Conservation (phyloP, 2,888 invertebrate genomes). For the Standfussiana lucernea region DNA sequence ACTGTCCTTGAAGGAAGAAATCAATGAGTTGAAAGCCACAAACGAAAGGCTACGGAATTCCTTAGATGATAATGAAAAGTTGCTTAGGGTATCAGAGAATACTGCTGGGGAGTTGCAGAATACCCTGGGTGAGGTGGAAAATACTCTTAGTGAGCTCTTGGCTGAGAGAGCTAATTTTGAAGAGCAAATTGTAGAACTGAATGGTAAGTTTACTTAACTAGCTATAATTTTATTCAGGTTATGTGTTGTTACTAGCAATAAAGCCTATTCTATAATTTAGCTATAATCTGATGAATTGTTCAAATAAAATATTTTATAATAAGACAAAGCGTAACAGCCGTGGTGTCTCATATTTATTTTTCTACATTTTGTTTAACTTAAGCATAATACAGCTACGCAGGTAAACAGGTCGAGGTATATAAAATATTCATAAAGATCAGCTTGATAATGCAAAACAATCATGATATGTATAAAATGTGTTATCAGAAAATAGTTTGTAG, state of each 20-base stretch:
- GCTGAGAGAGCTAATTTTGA: slow-evolving; percentile 85
- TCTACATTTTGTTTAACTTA: not conserved
- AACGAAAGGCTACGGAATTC: slow-evolving; percentile 92
- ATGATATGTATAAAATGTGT: not conserved
- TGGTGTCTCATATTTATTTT: not conserved
- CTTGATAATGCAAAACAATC: slow-evolving; percentile 16
- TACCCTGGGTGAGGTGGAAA: slow-evolving; percentile 93
- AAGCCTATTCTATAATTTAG: not conserved
- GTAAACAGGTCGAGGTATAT: not conserved
- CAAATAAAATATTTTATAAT: not conserved
- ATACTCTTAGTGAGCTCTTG: slow-evolving; percentile 92
- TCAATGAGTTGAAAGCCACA: slow-evolving; percentile 89
- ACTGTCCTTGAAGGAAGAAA: slow-evolving; percentile 92
- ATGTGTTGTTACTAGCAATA: not conserved
- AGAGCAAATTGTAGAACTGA: slow-evolving; percentile 88
- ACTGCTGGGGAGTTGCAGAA: slow-evolving; percentile 95
- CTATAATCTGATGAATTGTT: not conserved
- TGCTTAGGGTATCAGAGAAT: slow-evolving; percentile 93
- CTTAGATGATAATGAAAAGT: slow-evolving; percentile 92
- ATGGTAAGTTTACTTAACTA: slow-evolving; percentile 75
- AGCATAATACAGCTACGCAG: not conserved
- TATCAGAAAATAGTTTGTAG: slow-evolving; percentile 8
- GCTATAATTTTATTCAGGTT: not conserved
- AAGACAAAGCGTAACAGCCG: not conserved
- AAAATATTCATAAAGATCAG: slow-evolving; percentile 23